phyloP scores from a whole-genome alignment of 2,113 vertebrate species.

The Scalopus aquaticus region DNA sequence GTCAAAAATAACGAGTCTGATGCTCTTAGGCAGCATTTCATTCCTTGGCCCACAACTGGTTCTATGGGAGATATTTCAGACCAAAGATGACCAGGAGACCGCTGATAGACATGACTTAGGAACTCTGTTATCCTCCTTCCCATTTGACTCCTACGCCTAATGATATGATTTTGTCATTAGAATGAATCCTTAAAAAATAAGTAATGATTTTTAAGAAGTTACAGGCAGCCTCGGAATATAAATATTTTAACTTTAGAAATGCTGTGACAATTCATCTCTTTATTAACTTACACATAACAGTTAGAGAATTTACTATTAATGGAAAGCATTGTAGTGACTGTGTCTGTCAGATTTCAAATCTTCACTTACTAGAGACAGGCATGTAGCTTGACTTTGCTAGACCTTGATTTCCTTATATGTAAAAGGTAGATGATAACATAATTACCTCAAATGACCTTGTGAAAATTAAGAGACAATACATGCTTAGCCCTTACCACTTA shows the following conservation, averaged over 20 bases:
- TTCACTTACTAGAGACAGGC: background rate
- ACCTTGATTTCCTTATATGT: background rate
- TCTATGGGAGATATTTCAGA: background rate
- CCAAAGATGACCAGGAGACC: background rate
- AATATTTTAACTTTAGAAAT: slow-evolving; percentile 80
- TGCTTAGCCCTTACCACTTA: background rate
- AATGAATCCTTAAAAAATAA: slow-evolving; percentile 70
- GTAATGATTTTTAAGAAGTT: slow-evolving; percentile 77
- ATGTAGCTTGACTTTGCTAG: background rate
- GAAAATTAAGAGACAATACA: background rate
- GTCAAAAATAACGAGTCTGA: background rate
- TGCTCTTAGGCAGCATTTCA: background rate
- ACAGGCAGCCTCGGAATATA: slow-evolving; percentile 74
- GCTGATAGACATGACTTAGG: background rate
- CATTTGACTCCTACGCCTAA: background rate
- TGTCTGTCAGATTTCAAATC: background rate
- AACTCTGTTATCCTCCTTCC: background rate
- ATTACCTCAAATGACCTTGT: background rate
- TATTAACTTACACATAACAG: slow-evolving; percentile 81
- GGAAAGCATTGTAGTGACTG: background rate
- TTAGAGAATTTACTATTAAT: slow-evolving; percentile 63
- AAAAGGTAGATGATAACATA: slow-evolving; percentile 4
- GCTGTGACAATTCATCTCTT: slow-evolving; percentile 81
- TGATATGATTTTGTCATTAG: background rate
- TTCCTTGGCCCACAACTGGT: background rate